These are phyloP conservation scores for Cotesia congregata DNA, from an alignment of 2,888 invertebrate genomes.

Conservation along the genomic window DNA sequence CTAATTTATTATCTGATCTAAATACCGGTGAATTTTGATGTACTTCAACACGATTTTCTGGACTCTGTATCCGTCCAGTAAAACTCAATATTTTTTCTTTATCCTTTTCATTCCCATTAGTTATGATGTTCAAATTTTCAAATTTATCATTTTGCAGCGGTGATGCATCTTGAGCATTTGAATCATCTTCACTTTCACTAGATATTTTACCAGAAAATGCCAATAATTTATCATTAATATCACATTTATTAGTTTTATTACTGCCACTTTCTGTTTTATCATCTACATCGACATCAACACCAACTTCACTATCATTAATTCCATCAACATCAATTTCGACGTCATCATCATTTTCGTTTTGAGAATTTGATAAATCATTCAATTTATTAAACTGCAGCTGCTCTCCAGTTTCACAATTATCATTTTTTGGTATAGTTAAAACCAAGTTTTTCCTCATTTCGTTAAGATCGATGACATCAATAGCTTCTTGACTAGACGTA, in stretches of 20 bases:
- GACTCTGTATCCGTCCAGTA: constrained; percentile 43
- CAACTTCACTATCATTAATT: background rate
- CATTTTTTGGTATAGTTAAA: constrained; percentile 1
- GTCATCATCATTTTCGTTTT: constrained; percentile 21
- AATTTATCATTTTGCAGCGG: constrained; percentile 13
- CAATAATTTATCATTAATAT: constrained; percentile 23
- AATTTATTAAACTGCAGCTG: constrained; percentile 16
- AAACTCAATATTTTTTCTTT: constrained; percentile 44
- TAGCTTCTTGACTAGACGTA: constrained; percentile 40
- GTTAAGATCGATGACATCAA: constrained; percentile 36
- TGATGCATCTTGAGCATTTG: constrained; percentile 40
- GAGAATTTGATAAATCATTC: background rate
- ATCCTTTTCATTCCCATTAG: constrained; percentile 4
- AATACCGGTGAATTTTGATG: constrained; percentile 4
- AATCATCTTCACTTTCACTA: constrained; percentile 40
- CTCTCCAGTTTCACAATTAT: background rate
- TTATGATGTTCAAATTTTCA: constrained; percentile 1
- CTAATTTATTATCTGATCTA: background rate
- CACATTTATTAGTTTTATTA: constrained; percentile 22
- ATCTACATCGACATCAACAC: background rate
- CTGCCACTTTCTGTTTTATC: constrained; percentile 17
- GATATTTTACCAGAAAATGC: constrained; percentile 37
- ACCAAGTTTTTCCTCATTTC: constrained; percentile 24
- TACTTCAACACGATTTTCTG: constrained; percentile 12
- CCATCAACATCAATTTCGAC: background rate